Percentiles rank a stretch among this genome's conserved stretches.
These are phyloP conservation scores for Eriocheir sinensis DNA, from an alignment of 1,140 invertebrate genomes.

Conservation along the genomic window DNA sequence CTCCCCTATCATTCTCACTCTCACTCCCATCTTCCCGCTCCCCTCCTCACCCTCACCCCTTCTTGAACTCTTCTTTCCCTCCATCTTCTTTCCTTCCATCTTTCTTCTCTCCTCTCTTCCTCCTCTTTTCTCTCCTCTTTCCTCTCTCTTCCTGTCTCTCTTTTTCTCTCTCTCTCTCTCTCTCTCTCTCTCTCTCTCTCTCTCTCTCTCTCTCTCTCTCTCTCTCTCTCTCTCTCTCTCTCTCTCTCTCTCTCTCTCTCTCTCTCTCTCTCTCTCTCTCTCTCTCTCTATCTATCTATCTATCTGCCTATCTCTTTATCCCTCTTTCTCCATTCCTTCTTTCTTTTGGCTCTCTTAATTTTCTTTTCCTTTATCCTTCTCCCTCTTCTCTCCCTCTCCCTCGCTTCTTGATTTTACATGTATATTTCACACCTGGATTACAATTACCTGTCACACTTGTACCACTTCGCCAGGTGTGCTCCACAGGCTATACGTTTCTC, in stretches of 20 bases:
- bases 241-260: neutral
- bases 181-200: neutral
- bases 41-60: too few relatives aligned
- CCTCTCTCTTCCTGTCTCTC: neutral
- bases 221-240: neutral
- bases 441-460: too few relatives aligned
- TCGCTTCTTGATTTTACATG: too few relatives aligned
- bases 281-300: slow-evolving; percentile 43
- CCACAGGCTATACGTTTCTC: too few relatives aligned
- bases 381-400: too few relatives aligned
- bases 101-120: too few relatives aligned
- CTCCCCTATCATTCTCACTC: too few relatives aligned
- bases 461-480: too few relatives aligned
- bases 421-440: too few relatives aligned
- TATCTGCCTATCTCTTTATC: slow-evolving; percentile 29
- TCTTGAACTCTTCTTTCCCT: too few relatives aligned
- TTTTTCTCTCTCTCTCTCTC: neutral
- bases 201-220: slow-evolving; percentile 1
- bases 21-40: too few relatives aligned
- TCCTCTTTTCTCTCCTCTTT: neutral
- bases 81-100: too few relatives aligned
- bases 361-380: neutral
- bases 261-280: neutral
- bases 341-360: neutral
- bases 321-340: neutral